These are phyloP conservation scores for Hypena proboscidalis DNA, from an alignment of 2,888 invertebrate genomes.

Conservation along the genomic window DNA sequence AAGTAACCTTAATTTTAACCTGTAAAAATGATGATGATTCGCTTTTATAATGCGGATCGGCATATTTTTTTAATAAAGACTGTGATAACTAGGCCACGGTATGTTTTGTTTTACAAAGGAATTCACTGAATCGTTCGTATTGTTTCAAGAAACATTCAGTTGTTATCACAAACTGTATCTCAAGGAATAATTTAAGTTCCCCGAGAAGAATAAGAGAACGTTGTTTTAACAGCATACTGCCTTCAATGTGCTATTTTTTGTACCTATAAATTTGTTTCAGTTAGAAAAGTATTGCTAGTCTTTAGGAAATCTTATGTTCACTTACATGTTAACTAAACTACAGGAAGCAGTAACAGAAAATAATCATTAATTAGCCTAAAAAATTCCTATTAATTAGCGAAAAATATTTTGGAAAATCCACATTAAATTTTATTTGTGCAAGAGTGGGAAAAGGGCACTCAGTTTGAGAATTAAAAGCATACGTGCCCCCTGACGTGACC, in stretches of 20 bases:
- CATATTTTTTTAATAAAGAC: slow-evolving; percentile 49
- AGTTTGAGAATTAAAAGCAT: slow-evolving; percentile 30
- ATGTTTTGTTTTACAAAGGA: slow-evolving; percentile 23
- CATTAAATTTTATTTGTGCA: slow-evolving; percentile 15
- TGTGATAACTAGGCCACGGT: slow-evolving; percentile 26
- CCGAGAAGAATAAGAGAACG: neutral
- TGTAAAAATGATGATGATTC: slow-evolving; percentile 57
- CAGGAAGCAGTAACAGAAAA: too few species aligned
- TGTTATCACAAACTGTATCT: slow-evolving; percentile 11
- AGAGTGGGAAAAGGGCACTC: slow-evolving; percentile 22
- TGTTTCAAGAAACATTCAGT: slow-evolving; percentile 15
- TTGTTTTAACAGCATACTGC: too few species aligned
- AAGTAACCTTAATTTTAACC: slow-evolving; percentile 58
- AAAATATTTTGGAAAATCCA: neutral
- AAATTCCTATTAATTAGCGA: slow-evolving; percentile 6
- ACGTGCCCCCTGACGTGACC: slow-evolving; percentile 53
- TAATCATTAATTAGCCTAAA: neutral
- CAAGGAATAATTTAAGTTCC: slow-evolving; percentile 1
- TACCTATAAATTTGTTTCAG: too few species aligned
- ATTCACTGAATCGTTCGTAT: slow-evolving; percentile 15
- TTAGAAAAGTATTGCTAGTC: too few species aligned
- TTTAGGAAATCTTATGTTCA: too few species aligned
- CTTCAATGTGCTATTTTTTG: too few species aligned
- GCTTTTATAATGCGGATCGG: slow-evolving; percentile 41
- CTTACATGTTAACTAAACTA: too few species aligned